Percentiles rank a stretch among this genome's conserved stretches.
Evolutionary conservation across 2,888 invertebrate species (phyloP).

Genomic region (Trichopria drosophilae): DNA sequence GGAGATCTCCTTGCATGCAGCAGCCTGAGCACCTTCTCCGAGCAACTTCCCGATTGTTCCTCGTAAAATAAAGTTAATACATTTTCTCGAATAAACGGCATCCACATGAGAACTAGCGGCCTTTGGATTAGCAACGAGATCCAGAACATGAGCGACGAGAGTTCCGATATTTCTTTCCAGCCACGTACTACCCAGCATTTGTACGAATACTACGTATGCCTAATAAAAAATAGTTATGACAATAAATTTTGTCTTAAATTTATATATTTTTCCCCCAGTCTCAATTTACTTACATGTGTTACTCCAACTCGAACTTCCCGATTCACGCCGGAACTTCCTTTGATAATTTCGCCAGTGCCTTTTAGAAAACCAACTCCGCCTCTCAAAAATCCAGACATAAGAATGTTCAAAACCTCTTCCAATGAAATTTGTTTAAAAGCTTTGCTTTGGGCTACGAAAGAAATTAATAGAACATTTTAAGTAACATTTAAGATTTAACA

Average conservation of each 20-base stretch:
- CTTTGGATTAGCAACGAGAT: constrained; percentile 92
- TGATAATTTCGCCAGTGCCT: constrained; percentile 92
- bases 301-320: constrained; percentile 96
- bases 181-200: constrained; percentile 93
- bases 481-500: too few relatives aligned
- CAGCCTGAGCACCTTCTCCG: constrained; percentile 95
- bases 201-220: constrained; percentile 95
- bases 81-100: constrained; percentile 96
- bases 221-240: constrained; percentile 55
- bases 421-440: constrained; percentile 72
- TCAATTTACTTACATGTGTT: constrained; percentile 76
- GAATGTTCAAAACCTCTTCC: constrained; percentile 87
- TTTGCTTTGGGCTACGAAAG: constrained; percentile 65
- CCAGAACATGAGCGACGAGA: constrained; percentile 86
- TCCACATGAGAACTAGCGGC: constrained; percentile 96
- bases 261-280: constrained; percentile 9
- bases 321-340: constrained; percentile 90
- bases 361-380: constrained; percentile 94
- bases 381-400: constrained; percentile 91
- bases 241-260: not conserved
- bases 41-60: constrained; percentile 91
- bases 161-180: constrained; percentile 86
- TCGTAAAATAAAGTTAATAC: constrained; percentile 92
- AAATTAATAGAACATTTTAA: constrained; percentile 11
- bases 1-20: constrained; percentile 92